Base-by-base conservation (phyloP, 2,888 invertebrate species). In the Nycteola revayana region DNA sequence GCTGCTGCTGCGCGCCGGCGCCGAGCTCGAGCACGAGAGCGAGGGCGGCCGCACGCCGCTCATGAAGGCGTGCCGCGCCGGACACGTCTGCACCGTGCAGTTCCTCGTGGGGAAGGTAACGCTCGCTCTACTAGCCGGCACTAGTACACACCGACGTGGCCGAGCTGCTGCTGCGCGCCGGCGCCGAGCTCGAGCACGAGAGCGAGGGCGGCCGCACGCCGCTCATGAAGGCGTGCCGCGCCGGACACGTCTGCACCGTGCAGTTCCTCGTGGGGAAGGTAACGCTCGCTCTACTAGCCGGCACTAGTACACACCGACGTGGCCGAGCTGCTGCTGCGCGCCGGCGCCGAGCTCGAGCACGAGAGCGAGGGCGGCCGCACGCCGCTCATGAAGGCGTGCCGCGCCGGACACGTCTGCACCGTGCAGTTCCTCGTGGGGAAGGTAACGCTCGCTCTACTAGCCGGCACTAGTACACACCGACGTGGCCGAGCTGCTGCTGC, bases 381-480 rank as follows among this genome's bases (percentile, higher is more conserved):
- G 47, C 98, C 99, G 28, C 88, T 99, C 68, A 99, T 99, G 99
- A 99, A 98, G 88, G 98, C 99, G 11, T 97, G 98, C 56, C 93
- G 98, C 53, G 97, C 98, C 8, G 99, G 99, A 0, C 98, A 99
- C 81, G 88, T 96, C 33, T 97, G 97, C 84, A 98, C 98, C 49
- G 98, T 98, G 56, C 96, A 98, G 90, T 98, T 97, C 90, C 93
- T 99, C 44, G 94, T 98, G 53, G 93, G 94, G 36, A 96, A 97
- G 82, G 85, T 81, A 21, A 77, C 93, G 93, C 17, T n/a, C n/a
- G n/a, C n/a, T n/a, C n/a, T n/a, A n/a, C n/a, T n/a, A n/a, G n/a
- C n/a, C n/a, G n/a, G n/a, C n/a, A n/a, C n/a, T n/a, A n/a, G 99
- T 99, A 0, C 98, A 99, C 87, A 98, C 98, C 1, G 98, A 98